phyloP scores from a whole-genome alignment of 2,113 vertebrate genomes.

The Siniperca chuatsi region DNA sequence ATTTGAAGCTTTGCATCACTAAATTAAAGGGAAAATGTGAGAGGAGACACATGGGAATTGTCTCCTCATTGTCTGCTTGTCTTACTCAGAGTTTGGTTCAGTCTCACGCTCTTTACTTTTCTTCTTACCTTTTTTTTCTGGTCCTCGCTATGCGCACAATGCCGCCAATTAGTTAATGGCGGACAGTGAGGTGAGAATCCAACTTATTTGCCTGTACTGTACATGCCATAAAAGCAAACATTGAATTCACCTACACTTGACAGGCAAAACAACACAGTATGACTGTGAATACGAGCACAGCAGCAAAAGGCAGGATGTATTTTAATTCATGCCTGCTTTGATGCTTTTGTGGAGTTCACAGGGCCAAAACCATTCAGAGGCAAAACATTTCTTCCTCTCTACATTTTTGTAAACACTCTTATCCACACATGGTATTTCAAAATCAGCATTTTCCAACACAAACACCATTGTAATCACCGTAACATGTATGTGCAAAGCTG shows the following conservation, averaged over 20 bases:
- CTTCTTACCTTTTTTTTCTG: not conserved
- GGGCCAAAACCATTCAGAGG: conserved; percentile 28
- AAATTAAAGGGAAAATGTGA: conserved; percentile 51
- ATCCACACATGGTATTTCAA: not conserved
- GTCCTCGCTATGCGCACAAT: conserved; percentile 42
- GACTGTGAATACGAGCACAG: conserved; percentile 37
- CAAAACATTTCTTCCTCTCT: conserved; percentile 3
- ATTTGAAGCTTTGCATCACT: conserved; percentile 40
- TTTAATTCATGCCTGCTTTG: conserved; percentile 46
- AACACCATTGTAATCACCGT: not conserved
- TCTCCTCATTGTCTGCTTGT: conserved; percentile 43
- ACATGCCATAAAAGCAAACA: conserved; percentile 15
- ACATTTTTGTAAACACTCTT: conserved; percentile 18
- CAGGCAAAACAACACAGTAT: conserved; percentile 10
- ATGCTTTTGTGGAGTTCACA: conserved; percentile 49
- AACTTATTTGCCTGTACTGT: conserved; percentile 39
- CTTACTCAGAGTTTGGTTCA: conserved; percentile 41
- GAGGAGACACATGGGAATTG: conserved; percentile 51
- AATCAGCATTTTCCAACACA: not conserved
- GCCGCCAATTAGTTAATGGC: conserved; percentile 76
- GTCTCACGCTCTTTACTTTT: conserved; percentile 27
- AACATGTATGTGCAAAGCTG: not conserved
- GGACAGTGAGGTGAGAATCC: conserved; percentile 47
- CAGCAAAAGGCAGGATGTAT: conserved; percentile 29
- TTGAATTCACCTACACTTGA: conserved; percentile 32